phyloP scores from a whole-genome alignment of 2,797 vertebrate species.

The Rhynchotus rufescens region DNA sequence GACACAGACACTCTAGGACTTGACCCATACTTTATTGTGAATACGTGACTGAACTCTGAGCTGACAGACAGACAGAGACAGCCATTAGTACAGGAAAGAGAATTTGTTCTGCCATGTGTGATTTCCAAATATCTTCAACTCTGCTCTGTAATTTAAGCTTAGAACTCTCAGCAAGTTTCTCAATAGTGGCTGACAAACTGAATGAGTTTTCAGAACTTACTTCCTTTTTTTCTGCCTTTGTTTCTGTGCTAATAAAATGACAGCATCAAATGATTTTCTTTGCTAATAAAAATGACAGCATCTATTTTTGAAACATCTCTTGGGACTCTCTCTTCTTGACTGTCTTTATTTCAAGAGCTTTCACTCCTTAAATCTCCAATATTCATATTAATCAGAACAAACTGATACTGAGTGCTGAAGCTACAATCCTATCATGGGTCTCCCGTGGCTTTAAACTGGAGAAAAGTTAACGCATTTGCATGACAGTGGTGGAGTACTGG shows the following conservation, averaged over 20 bases:
- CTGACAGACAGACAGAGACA: constrained; percentile 63
- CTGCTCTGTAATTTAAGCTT: constrained; percentile 22
- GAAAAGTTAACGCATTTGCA: not conserved
- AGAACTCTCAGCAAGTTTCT: not conserved
- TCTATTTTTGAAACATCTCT: constrained; percentile 22
- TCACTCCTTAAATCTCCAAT: not conserved
- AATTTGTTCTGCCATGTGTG: constrained; percentile 66
- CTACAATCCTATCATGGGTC: not conserved
- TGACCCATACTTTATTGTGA: constrained; percentile 69
- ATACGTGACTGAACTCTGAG: constrained; percentile 59
- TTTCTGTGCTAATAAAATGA: constrained; percentile 14
- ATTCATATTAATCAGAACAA: not conserved
- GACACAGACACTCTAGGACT: constrained; percentile 56
- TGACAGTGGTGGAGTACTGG: not conserved
- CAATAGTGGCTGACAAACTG: not conserved
- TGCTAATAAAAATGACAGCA: constrained; percentile 28
- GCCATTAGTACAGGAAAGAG: constrained; percentile 55
- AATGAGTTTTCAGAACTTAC: constrained; percentile 8
- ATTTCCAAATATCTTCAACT: constrained; percentile 52
- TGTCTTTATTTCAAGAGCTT: constrained; percentile 1
- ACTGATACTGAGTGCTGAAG: not conserved
- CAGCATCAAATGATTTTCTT: not conserved
- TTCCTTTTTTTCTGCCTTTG: not conserved
- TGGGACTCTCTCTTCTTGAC: not conserved
- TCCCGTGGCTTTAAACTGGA: not conserved